These are phyloP conservation scores for Entelurus aequoreus DNA, from an alignment of 2,113 vertebrate species.

Conservation along the genomic window DNA sequence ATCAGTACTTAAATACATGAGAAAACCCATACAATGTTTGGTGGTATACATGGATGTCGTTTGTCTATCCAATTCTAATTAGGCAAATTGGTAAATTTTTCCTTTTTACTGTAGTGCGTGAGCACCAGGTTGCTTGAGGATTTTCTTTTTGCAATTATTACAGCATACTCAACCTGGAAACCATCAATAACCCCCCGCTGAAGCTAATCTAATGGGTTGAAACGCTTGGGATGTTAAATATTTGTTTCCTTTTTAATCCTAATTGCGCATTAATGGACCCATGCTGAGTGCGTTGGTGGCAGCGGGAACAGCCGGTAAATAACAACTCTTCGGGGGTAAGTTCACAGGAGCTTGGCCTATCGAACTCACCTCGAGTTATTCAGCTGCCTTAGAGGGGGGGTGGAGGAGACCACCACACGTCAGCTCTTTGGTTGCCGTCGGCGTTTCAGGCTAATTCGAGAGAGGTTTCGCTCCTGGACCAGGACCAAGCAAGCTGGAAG, in stretches of 20 bases:
- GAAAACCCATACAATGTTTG: too few relatives aligned
- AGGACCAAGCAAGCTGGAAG: conserved; percentile 9
- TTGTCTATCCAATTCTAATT: too few relatives aligned
- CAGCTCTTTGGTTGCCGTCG: conserved; percentile 37
- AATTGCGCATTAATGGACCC: conserved; percentile 64
- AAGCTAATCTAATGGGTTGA: conserved; percentile 44
- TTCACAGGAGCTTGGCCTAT: conserved; percentile 40
- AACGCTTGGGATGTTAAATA: conserved; percentile 45
- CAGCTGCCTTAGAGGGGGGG: conserved; percentile 13
- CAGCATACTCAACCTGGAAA: conserved; percentile 16
- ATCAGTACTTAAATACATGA: too few relatives aligned
- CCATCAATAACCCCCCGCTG: conserved; percentile 25
- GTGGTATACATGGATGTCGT: too few relatives aligned
- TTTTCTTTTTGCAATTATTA: conserved; percentile 5
- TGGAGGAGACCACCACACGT: conserved; percentile 30
- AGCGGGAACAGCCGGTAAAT: conserved; percentile 52
- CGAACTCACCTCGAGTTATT: conserved; percentile 52
- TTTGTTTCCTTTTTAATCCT: conserved; percentile 56
- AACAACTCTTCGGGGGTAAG: conserved; percentile 41
- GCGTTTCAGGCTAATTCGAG: conserved; percentile 42
- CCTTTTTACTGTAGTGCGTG: too few relatives aligned
- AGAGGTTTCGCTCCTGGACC: conserved; percentile 20
- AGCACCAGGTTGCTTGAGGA: too few relatives aligned
- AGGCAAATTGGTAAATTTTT: too few relatives aligned
- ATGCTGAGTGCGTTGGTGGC: conserved; percentile 56